Percentiles rank a stretch among this genome's conserved stretches.
Conservation (phyloP, 2,888 invertebrate genomes). For the Mongoloraphidia duomilia region DNA sequence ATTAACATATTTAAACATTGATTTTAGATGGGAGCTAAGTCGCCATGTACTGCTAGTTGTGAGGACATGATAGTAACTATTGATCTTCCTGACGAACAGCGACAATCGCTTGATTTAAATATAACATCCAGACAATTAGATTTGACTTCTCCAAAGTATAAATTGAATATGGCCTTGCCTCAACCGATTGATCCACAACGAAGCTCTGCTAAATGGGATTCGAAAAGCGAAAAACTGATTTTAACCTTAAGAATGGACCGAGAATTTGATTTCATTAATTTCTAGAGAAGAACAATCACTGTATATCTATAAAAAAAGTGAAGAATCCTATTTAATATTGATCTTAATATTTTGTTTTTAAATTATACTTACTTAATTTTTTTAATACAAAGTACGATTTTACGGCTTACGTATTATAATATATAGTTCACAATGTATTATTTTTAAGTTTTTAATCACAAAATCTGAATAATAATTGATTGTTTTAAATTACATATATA, state of each 20-base stretch:
- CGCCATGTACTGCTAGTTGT: conserved; percentile 65
- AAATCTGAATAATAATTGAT: no score
- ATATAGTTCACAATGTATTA: no score
- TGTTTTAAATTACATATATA: no score
- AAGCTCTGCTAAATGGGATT: conserved; percentile 69
- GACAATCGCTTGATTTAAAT: conserved; percentile 59
- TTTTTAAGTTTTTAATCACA: no score
- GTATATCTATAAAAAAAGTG: conserved; percentile 1
- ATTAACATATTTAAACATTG: conserved; percentile 18
- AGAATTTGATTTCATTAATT: conserved; percentile 78
- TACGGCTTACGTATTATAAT: no score
- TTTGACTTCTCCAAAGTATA: conserved; percentile 47
- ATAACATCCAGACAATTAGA: conserved; percentile 46
- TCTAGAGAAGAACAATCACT: conserved; percentile 34
- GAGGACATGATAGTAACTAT: conserved; percentile 75
- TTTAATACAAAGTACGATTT: no score
- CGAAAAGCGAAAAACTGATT: conserved; percentile 44
- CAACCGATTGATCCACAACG: conserved; percentile 69
- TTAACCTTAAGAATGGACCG: conserved; percentile 60
- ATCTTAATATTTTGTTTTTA: no score
- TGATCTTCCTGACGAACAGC: conserved; percentile 58
- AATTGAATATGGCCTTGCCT: conserved; percentile 60
- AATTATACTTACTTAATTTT: no score
- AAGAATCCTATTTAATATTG: no score
- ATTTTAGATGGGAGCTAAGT: conserved; percentile 63